phyloP scores from a whole-genome alignment of 2,797 vertebrate species.

The Sebastes steindachneri region DNA sequence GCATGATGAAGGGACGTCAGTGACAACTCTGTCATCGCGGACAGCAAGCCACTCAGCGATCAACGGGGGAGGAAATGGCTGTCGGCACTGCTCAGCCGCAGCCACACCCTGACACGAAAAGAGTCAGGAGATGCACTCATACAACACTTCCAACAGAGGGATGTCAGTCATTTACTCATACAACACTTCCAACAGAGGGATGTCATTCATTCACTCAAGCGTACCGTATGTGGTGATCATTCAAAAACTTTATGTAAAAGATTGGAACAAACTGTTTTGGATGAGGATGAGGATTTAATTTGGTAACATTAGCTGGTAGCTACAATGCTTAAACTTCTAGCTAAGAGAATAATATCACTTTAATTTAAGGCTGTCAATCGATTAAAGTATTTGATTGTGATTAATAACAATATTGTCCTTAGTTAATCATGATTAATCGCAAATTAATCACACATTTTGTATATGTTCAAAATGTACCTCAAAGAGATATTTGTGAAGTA shows the following conservation, averaged over 20 bases:
- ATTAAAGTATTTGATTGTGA: fast-evolving
- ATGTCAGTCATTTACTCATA: neutral
- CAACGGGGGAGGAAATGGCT: constrained; percentile 7
- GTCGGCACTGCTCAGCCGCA: constrained; percentile 7
- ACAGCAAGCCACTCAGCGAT: neutral
- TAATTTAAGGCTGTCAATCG: too few species aligned
- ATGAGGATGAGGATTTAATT: too few species aligned
- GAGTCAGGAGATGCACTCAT: neutral
- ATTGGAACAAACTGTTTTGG: neutral
- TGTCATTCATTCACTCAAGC: neutral
- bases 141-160: neutral
- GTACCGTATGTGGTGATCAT: neutral
- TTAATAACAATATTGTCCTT: fast-evolving
- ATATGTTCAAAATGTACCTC: too few species aligned
- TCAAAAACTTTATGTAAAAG: neutral
- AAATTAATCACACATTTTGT: too few species aligned
- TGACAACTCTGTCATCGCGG: constrained; percentile 43
- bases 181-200: too few species aligned
- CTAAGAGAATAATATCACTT: too few species aligned
- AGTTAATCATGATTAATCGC: too few species aligned
- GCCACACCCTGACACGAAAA: constrained; percentile 4
- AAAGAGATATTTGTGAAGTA: too few species aligned
- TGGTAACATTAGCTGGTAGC: neutral
- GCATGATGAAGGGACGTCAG: constrained; percentile 36
- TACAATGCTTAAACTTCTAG: too few species aligned